A percentile compares a stretch with the other conserved stretches of the same genome.
Evolutionary conservation across 2,113 vertebrate genomes (phyloP).

Genomic region (Lepus timidus): DNA sequence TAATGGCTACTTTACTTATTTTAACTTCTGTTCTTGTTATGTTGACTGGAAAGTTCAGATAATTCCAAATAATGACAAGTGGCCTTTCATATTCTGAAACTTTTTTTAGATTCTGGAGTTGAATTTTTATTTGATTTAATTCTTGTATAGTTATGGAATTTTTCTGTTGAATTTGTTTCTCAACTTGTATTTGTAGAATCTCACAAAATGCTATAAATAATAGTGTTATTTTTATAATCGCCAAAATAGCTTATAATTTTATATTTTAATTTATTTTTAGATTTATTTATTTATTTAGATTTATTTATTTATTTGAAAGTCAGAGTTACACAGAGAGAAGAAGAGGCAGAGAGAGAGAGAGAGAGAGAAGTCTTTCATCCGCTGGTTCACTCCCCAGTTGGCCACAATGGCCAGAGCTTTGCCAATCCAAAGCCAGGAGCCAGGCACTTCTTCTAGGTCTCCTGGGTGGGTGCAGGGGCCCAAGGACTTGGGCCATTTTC

Average conservation of each 20-base stretch:
- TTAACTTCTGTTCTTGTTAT: not conserved
- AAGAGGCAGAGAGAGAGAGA: too few relatives aligned
- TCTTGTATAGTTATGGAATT: not conserved
- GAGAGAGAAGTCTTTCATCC: too few relatives aligned
- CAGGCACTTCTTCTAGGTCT: too few relatives aligned
- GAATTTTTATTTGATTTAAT: not conserved
- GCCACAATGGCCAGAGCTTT: too few relatives aligned
- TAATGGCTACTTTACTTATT: not conserved
- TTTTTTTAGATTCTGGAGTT: not conserved
- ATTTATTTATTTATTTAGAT: too few relatives aligned
- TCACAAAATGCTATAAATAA: not conserved
- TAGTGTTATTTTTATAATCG: not conserved
- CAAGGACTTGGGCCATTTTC: too few relatives aligned
- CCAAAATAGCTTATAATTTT: not conserved
- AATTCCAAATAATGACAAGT: not conserved
- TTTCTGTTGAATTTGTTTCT: not conserved
- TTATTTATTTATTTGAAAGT: too few relatives aligned
- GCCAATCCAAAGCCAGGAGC: too few relatives aligned
- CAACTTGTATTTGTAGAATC: not conserved
- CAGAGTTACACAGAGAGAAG: too few relatives aligned
- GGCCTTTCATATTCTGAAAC: not conserved
- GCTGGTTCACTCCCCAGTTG: too few relatives aligned
- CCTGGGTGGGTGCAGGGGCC: too few relatives aligned
- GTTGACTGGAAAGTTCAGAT: not conserved
- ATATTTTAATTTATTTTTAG: not conserved